phyloP scores from a whole-genome alignment of 1,140 invertebrate species.

The Sminthurinus signatus region DNA sequence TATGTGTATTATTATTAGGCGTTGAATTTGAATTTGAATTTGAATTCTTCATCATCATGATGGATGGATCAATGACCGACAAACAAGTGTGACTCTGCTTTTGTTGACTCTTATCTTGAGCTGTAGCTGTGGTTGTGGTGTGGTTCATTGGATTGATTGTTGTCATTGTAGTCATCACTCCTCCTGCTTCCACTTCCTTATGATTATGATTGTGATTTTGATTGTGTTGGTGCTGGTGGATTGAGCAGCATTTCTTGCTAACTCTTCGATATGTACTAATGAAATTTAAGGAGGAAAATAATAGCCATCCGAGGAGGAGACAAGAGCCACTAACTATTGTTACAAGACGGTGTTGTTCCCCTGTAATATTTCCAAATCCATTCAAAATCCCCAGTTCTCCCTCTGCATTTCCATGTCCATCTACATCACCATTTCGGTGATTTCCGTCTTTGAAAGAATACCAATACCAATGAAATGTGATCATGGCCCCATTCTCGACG shows the following conservation, averaged over 20 bases:
- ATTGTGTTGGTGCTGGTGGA: neutral
- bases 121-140: too few relatives aligned
- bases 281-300: conserved; percentile 26
- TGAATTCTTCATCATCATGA: too few relatives aligned
- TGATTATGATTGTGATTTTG: neutral
- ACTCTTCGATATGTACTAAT: neutral
- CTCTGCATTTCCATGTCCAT: too few relatives aligned
- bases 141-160: too few relatives aligned
- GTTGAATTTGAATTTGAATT: too few relatives aligned
- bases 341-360: conserved; percentile 5
- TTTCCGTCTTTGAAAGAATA: conserved; percentile 9
- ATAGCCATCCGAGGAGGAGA: conserved; percentile 26
- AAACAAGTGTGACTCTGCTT: conserved; percentile 10
- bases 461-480: conserved; percentile 23
- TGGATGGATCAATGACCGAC: conserved; percentile 23
- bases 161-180: too few relatives aligned
- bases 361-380: too few relatives aligned
- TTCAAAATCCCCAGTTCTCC: too few relatives aligned
- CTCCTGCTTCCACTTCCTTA: too few relatives aligned
- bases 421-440: too few relatives aligned
- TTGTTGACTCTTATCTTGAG: conserved; percentile 16
- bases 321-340: conserved; percentile 25
- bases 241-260: conserved; percentile 4
- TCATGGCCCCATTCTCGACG: conserved; percentile 26
- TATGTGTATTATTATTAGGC: too few relatives aligned